Evolutionary conservation across 2,113 vertebrate species (phyloP), one percentile per base, ranked within the genome.

Genomic region (Polypterus senegalus): DNA sequence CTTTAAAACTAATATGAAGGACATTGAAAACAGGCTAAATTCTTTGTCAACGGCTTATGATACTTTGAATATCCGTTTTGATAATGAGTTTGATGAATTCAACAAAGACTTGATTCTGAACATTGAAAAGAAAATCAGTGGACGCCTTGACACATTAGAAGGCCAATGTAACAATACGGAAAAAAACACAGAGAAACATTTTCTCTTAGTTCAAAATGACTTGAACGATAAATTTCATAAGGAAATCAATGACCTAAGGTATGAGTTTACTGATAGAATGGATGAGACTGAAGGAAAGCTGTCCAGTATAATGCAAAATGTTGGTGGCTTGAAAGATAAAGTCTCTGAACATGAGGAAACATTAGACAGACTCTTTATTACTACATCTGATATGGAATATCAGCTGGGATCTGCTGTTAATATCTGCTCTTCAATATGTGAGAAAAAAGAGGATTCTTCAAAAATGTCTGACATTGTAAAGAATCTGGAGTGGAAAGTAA

Each of bases 101-200:
- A 61, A 56, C 1, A 62, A 67, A 7, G 64, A 74, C 1, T 76
- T 76, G 9, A 79, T 71, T 49, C 63, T 76, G 55, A 61, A 81
- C 67, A 73, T 82, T 45, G 77, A 86, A 61, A 79, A 89, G 60
- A 70, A 60, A 62, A 8, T 91, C 47, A 89, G 80, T 4, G 73
- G 76, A 49, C 81, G 76, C 60, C 76, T 97, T 49, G 73, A 84
- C 3, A 85, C 86, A 3, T 55, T 94, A 62, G 94, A 94, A 68
- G 81, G 86, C 52, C 78, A 74, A 27, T 59, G 93, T 67, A 93
- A 94, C 3, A 82, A 79, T 69, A 93, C 91, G 0, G 60, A 85
- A 74, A 82, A 80, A 49, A 83, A 86, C 73, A 71, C 77, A 0
- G 86, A 89, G 70, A 84, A 87, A 46, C 80, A 76, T 66, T 84